phyloP scores from a whole-genome alignment of 2,888 invertebrate species.

The Philhelius pedissequus region DNA sequence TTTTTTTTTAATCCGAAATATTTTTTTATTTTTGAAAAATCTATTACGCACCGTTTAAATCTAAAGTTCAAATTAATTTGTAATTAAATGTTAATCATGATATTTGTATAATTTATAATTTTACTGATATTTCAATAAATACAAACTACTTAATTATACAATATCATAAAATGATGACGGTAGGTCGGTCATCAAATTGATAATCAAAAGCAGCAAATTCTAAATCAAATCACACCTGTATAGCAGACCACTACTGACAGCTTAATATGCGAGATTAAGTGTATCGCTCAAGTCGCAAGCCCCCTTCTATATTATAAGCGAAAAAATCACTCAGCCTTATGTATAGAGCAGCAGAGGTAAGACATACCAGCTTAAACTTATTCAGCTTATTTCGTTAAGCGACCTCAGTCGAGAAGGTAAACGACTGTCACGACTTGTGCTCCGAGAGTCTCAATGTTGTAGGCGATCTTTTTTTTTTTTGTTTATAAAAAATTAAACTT shows the following conservation, averaged over 20 bases:
- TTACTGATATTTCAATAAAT: neutral
- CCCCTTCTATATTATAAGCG: neutral
- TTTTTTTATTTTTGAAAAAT: too few relatives aligned
- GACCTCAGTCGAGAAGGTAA: constrained; percentile 41
- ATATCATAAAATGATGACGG: neutral
- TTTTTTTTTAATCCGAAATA: too few relatives aligned
- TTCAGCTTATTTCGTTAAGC: constrained; percentile 29
- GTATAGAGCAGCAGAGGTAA: neutral
- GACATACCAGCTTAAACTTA: constrained; percentile 8
- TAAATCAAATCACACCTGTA: neutral
- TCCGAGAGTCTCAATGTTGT: neutral
- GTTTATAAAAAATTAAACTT: neutral
- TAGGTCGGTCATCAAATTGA: neutral
- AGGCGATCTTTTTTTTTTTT: constrained; percentile 6
- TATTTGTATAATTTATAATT: neutral
- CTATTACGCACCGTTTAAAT: neutral
- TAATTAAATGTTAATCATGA: neutral
- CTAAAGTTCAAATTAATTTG: neutral
- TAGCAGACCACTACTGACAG: neutral
- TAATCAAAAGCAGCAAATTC: neutral
- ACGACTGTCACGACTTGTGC: constrained; percentile 15
- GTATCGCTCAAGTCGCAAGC: neutral
- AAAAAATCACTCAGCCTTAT: neutral
- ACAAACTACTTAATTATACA: neutral
- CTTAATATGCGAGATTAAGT: neutral